These are phyloP conservation scores for Leptogaster cylindrica DNA, from an alignment of 2,888 invertebrate species.

Conservation along the genomic window DNA sequence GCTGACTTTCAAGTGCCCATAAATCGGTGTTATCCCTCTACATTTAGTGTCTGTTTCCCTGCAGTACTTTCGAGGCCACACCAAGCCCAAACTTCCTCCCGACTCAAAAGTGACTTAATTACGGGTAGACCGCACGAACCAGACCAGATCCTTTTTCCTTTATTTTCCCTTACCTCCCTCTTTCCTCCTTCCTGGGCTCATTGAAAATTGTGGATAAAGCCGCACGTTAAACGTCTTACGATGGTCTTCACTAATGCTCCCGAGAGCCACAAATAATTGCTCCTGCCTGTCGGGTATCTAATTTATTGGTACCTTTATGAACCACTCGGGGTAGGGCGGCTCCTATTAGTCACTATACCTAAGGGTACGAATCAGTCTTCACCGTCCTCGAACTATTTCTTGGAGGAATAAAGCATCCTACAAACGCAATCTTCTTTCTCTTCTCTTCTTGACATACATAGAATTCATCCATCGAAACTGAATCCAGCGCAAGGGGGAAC, in stretches of 20 bases:
- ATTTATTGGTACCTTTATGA: slow-evolving; percentile 36
- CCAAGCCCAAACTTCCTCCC: background rate
- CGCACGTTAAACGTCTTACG: background rate
- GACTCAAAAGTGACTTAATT: slow-evolving; percentile 17
- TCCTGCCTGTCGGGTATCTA: slow-evolving; percentile 31
- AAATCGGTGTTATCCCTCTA: slow-evolving; percentile 3
- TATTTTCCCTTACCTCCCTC: slow-evolving; percentile 6
- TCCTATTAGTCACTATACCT: slow-evolving; percentile 26
- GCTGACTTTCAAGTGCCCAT: slow-evolving; percentile 26
- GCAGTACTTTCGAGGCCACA: background rate
- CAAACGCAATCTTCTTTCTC: slow-evolving; percentile 22
- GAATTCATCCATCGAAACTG: no score
- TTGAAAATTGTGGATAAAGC: no score
- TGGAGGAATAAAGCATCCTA: slow-evolving; percentile 7
- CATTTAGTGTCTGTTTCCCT: background rate
- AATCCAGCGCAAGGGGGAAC: background rate
- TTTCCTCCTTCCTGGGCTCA: background rate
- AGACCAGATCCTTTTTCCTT: background rate
- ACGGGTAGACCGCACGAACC: slow-evolving; percentile 14
- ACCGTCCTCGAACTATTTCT: slow-evolving; percentile 22
- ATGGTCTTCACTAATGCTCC: slow-evolving; percentile 26
- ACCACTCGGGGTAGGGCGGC: slow-evolving; percentile 20
- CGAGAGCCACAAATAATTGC: slow-evolving; percentile 31
- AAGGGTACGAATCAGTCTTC: slow-evolving; percentile 20
- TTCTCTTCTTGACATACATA: slow-evolving; percentile 23